Evolutionary conservation across 2,888 invertebrate genomes (phyloP), one percentile per base, ranked within the genome.

Genomic region (Pycnomerus fuliginosus): DNA sequence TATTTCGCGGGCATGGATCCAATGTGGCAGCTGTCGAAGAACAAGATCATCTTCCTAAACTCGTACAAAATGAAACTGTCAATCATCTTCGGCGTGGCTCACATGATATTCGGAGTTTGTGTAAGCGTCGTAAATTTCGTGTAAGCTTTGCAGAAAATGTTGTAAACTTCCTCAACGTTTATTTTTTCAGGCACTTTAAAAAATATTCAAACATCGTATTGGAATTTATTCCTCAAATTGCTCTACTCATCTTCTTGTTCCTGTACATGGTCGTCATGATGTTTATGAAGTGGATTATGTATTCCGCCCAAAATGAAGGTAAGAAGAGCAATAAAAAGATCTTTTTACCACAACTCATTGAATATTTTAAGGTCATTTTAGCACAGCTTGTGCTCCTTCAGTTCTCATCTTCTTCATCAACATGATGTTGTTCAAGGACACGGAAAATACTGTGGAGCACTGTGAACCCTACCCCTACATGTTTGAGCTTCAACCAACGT

Each of bases 41-140:
- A 96, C 74, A 94, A 95, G 74, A 94, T 97, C 56, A 87, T 92
- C 50, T 96, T 95, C 74, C 74, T 90, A 50, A 97, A 97, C 75
- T 91, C 94, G 0, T 92, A 87, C 77, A 97, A 97, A 76, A 97
- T 96, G 96, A 91, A 93, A 68, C 75, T 95, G 50, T 95, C 96
- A 30, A 91, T 97, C 40, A 90, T 96, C 39, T 83, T 97, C 60
- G 96, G 96, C 22, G 90, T 97, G 1, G 63, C 83, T 15, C 97
- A 97, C 74, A 97, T 97, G 97, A 80, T 90, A 45, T 93, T 96
- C 67, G 96, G 97, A 53, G 88, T 96, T 7, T 79, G 82, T 66
- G 84, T 96, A 75, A 88, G 85, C 58, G 82, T 87, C 30, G 76
- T 84, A 40, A 90, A 90, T 69, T 84, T 82, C 66, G 70, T 80